phyloP scores from a whole-genome alignment of 2,797 vertebrate species.

The Thripadectes ignobilis region DNA sequence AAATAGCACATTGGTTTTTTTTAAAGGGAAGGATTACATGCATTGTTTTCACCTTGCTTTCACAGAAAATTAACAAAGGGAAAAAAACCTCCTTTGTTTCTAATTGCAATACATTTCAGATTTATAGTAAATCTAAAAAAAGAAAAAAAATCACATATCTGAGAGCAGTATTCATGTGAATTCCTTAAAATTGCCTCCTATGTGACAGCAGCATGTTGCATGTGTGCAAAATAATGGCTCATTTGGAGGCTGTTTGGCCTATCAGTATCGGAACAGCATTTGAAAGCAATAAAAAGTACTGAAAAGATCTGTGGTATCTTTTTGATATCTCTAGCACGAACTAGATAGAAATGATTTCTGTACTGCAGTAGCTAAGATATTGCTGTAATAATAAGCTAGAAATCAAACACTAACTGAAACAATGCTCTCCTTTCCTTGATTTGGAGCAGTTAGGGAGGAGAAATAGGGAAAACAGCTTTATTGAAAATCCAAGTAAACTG shows the following conservation, averaged over 20 bases:
- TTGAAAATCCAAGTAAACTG: not conserved
- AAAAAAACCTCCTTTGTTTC: not conserved
- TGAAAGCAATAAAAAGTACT: not conserved
- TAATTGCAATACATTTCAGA: not conserved
- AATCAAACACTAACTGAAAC: not conserved
- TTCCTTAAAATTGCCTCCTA: not conserved
- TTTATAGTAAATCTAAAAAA: not conserved
- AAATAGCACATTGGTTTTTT: not conserved
- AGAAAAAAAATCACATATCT: not conserved
- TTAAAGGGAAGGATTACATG: not conserved
- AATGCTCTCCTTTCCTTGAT: not conserved
- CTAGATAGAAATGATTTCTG: not conserved
- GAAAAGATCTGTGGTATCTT: not conserved
- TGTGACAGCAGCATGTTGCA: not conserved
- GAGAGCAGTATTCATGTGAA: not conserved
- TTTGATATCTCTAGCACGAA: not conserved
- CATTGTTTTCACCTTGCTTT: not conserved
- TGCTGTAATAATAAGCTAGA: not conserved
- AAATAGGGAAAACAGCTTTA: not conserved
- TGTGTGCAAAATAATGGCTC: not conserved
- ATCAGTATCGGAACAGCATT: not conserved
- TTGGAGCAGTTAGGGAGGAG: not conserved
- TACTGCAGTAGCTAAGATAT: not conserved
- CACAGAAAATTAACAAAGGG: not conserved
- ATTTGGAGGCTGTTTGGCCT: not conserved